A percentile compares a stretch with the other conserved stretches of the same genome.
phyloP scores from a whole-genome alignment of 2,113 vertebrate genomes.

The Mixornis gularis region DNA sequence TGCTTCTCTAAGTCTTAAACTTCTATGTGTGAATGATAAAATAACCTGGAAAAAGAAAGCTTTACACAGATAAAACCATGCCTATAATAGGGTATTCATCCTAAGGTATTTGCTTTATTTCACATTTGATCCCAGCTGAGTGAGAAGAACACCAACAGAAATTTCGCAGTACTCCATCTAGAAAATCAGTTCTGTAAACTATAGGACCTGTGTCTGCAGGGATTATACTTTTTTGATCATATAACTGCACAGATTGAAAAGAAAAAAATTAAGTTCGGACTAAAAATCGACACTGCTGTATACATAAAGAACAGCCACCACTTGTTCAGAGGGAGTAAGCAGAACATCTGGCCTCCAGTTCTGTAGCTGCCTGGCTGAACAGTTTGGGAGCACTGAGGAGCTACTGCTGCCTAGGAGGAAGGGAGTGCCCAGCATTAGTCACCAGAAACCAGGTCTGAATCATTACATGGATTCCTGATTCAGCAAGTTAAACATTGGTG shows the following conservation, averaged over 20 bases:
- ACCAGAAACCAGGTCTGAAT: constrained; percentile 19
- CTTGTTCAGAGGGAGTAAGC: background rate
- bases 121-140: background rate
- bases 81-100: background rate
- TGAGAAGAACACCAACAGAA: background rate
- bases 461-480: background rate
- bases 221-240: background rate
- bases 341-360: background rate
- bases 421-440: constrained; percentile 49
- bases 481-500: constrained; percentile 3
- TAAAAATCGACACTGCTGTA: background rate
- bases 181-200: background rate
- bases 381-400: background rate
- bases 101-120: background rate
- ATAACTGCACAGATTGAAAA: background rate
- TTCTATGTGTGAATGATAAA: background rate
- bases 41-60: background rate
- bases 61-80: background rate
- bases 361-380: background rate
- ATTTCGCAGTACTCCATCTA: background rate
- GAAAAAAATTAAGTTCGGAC: background rate
- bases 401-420: constrained; percentile 15
- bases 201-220: background rate
- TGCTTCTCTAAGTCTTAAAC: background rate
- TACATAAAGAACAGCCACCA: background rate